A percentile compares a stretch with the other conserved stretches of the same genome.
Conservation (phyloP, 2,888 invertebrate species). For the Oligia fasciuncula region DNA sequence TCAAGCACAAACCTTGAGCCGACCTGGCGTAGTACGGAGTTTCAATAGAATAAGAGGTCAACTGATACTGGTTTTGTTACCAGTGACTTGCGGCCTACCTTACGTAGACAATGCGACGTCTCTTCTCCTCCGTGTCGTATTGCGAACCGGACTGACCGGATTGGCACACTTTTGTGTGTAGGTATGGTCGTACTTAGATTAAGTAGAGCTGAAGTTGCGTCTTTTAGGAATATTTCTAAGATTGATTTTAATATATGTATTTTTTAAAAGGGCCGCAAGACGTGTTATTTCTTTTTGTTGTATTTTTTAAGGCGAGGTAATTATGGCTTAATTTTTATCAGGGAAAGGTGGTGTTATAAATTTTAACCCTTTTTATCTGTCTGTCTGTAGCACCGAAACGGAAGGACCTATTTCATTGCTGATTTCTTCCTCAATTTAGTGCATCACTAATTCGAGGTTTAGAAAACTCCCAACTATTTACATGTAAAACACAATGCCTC, state of each 20-base stretch:
- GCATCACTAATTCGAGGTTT: background rate
- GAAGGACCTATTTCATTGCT: background rate
- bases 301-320: background rate
- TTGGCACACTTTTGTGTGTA: slow-evolving; percentile 48
- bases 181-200: slow-evolving; percentile 6
- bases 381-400: background rate
- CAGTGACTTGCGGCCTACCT: background rate
- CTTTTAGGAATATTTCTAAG: background rate
- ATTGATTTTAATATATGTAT: background rate
- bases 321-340: background rate
- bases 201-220: background rate
- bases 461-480: background rate
- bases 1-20: background rate
- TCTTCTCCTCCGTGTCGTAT: slow-evolving; percentile 50
- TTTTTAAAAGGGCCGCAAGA: background rate
- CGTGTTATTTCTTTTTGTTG: background rate
- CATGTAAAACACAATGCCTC: background rate
- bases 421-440: background rate
- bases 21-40: background rate
- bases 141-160: slow-evolving; percentile 69
- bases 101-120: slow-evolving; percentile 65
- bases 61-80: background rate
- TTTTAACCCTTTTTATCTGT: background rate
- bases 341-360: background rate
- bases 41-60: background rate